Evolutionary conservation across 2,888 invertebrate species (phyloP).

Genomic region (Hyposoter dolosus): DNA sequence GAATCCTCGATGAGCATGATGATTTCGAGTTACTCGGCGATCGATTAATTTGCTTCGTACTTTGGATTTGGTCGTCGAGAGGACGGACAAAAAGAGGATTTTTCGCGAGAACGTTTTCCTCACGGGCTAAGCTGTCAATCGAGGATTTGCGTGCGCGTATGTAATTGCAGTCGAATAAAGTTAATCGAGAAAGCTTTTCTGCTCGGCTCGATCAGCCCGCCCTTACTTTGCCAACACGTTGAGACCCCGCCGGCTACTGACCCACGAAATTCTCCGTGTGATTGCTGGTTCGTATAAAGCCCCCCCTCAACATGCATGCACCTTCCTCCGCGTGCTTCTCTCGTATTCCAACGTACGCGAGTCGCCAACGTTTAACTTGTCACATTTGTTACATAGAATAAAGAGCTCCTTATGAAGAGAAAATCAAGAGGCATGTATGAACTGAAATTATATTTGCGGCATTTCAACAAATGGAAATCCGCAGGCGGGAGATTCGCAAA

Average conservation of each 20-base stretch:
- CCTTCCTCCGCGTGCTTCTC: neutral
- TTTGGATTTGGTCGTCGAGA: neutral
- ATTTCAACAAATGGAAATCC: too few relatives aligned
- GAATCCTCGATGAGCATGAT: too few relatives aligned
- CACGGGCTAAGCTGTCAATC: constrained; percentile 25
- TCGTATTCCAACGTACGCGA: neutral
- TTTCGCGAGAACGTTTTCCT: constrained; percentile 41
- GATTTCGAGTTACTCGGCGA: too few relatives aligned
- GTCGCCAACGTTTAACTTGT: constrained; percentile 42
- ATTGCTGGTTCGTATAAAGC: constrained; percentile 69
- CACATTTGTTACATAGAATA: constrained; percentile 29
- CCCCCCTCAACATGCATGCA: constrained; percentile 6
- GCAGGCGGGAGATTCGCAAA: too few relatives aligned
- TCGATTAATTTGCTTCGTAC: neutral
- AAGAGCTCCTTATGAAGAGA: constrained; percentile 33
- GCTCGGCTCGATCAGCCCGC: constrained; percentile 49
- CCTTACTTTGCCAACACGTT: constrained; percentile 22
- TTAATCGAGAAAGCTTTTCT: constrained; percentile 68
- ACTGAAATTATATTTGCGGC: too few relatives aligned
- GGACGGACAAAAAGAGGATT: neutral
- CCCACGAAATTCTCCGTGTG: constrained; percentile 74
- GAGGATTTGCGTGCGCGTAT: constrained; percentile 35
- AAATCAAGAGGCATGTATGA: neutral
- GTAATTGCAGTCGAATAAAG: constrained; percentile 71
- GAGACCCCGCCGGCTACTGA: constrained; percentile 64